These are phyloP conservation scores for Podarcis lilfordi DNA, from an alignment of 2,797 vertebrate species.

Conservation along the genomic window DNA sequence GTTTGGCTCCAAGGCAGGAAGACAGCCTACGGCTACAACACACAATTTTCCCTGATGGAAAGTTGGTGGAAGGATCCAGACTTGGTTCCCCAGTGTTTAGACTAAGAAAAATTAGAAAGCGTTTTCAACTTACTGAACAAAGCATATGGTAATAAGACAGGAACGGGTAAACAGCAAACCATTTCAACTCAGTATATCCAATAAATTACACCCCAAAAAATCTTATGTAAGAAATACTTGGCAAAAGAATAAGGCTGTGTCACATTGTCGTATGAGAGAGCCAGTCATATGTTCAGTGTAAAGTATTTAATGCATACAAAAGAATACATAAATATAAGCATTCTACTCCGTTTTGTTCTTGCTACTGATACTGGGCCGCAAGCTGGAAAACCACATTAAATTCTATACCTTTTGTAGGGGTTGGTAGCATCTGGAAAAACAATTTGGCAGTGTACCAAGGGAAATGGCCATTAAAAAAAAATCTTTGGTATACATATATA, in stretches of 20 bases:
- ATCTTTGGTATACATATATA: no score
- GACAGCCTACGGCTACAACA: not conserved
- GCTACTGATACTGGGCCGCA: no score
- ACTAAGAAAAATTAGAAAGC: not conserved
- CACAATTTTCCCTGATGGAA: not conserved
- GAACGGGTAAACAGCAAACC: not conserved
- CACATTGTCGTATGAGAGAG: not conserved
- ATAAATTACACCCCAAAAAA: not conserved
- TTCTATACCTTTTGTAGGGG: no score
- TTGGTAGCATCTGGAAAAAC: no score
- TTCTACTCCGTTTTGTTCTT: no score
- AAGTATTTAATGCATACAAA: not conserved
- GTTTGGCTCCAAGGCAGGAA: conserved; percentile 20
- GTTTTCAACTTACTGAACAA: not conserved
- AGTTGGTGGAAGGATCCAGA: not conserved
- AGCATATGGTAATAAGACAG: not conserved
- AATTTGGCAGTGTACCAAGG: no score
- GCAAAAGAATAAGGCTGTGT: no score
- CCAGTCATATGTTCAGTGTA: not conserved
- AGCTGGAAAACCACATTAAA: no score
- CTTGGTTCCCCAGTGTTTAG: conserved; percentile 2
- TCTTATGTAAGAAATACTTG: not conserved
- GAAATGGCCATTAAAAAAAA: no score
- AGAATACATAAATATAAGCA: not conserved
- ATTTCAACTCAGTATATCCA: not conserved